These are phyloP conservation scores for Schizopygopsis malacanthus DNA, from an alignment of 2,797 vertebrate species.

Conservation along the genomic window DNA sequence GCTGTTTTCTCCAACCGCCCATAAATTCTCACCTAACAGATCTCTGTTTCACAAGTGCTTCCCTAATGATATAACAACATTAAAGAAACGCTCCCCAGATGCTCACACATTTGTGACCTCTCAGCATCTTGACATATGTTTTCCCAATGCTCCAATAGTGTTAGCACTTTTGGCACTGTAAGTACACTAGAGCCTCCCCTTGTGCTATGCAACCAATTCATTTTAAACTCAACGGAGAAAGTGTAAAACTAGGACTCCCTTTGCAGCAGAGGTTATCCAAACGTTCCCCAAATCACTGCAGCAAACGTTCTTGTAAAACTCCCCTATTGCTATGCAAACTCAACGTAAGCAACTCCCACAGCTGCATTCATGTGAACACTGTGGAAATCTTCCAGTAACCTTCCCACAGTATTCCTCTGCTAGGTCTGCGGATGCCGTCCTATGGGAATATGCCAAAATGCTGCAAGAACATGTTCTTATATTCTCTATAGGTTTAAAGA, in stretches of 20 bases:
- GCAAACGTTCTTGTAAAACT: conserved; percentile 8
- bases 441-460: conserved; percentile 13
- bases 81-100: neutral
- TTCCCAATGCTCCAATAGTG: conserved; percentile 31
- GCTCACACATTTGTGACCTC: neutral
- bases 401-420: conserved; percentile 13
- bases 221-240: conserved; percentile 17
- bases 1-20: neutral
- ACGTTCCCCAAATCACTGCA: conserved; percentile 28
- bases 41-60: conserved; percentile 36
- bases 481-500: neutral
- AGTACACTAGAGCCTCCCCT: conserved; percentile 18
- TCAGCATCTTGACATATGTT: conserved; percentile 7
- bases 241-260: conserved; percentile 11
- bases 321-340: conserved; percentile 39
- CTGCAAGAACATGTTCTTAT: conserved; percentile 20
- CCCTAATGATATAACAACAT: conserved; percentile 2
- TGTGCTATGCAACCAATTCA: conserved; percentile 46
- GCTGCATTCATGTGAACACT: neutral
- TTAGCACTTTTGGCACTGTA: conserved; percentile 17
- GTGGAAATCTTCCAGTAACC: conserved; percentile 20
- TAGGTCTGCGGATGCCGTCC: conserved; percentile 1
- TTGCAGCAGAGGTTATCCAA: conserved; percentile 38
- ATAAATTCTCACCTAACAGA: conserved; percentile 10
- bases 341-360: conserved; percentile 20